A percentile compares a stretch with the other conserved stretches of the same genome.
Conservation (phyloP, 1,140 invertebrate species). For the Andricus grossulariae region DNA sequence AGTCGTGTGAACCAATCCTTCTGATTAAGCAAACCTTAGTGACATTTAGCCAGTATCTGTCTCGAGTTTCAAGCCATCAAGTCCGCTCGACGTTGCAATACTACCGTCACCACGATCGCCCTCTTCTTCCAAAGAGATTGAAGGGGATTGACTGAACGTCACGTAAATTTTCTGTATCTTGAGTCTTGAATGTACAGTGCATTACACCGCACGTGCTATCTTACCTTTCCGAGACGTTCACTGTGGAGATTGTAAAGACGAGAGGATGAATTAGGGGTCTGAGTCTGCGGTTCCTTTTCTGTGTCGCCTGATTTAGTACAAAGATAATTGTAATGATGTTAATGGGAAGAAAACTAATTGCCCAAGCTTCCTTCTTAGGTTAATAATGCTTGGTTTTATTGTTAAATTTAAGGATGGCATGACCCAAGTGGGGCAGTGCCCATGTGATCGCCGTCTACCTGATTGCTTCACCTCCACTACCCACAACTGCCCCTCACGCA, state of each 20-base stretch:
- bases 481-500: too few relatives aligned
- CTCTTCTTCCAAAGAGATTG: constrained; percentile 36
- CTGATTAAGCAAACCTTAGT: constrained; percentile 65
- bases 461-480: too few relatives aligned
- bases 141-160: constrained; percentile 51
- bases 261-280: too few relatives aligned
- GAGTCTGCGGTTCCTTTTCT: too few relatives aligned
- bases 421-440: too few relatives aligned
- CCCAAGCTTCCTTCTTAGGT: not conserved
- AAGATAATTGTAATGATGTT: too few relatives aligned
- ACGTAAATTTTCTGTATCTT: constrained; percentile 49
- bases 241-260: not conserved
- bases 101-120: constrained; percentile 41
- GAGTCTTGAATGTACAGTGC: not conserved
- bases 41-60: constrained; percentile 65
- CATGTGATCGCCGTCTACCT: too few relatives aligned
- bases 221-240: not conserved
- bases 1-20: constrained; percentile 64
- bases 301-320: too few relatives aligned
- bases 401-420: too few relatives aligned
- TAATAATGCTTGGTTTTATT: too few relatives aligned
- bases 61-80: constrained; percentile 56
- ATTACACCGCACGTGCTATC: constrained; percentile 12
- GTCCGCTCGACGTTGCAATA: constrained; percentile 37
- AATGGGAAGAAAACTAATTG: not conserved